Conservation (phyloP, 2,888 invertebrate genomes). For the Rhopalosiphum nymphaeae region DNA sequence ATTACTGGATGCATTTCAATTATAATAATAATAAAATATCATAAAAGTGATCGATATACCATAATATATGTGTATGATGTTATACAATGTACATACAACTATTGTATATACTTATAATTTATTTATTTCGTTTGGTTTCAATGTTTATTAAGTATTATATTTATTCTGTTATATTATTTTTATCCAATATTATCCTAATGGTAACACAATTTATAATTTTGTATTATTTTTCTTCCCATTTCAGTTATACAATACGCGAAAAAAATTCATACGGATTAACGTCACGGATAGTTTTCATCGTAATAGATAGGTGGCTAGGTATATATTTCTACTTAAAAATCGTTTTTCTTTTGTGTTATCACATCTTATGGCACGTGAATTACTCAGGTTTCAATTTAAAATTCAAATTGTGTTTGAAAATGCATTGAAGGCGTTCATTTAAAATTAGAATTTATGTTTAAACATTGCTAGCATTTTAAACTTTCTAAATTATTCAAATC, state of each 20-base stretch:
- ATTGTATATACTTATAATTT: background rate
- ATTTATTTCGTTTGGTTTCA: background rate
- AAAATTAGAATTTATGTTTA: conserved; percentile 25
- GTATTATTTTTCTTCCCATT: background rate
- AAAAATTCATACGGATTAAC: background rate
- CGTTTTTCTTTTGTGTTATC: background rate
- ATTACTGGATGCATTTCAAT: background rate
- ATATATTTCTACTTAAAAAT: background rate
- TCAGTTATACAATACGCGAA: background rate
- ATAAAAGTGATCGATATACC: background rate
- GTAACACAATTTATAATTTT: background rate
- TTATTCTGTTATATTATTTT: background rate
- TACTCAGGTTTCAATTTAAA: conserved; percentile 22
- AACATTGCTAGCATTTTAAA: conserved; percentile 4
- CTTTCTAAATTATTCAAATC: conserved; percentile 36
- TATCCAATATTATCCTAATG: background rate
- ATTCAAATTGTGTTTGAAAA: background rate
- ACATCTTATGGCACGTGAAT: background rate
- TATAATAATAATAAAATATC: background rate
- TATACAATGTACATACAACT: background rate
- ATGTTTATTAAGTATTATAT: background rate
- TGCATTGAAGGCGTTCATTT: background rate
- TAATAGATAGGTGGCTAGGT: background rate
- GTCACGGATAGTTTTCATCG: background rate
- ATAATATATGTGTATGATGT: background rate